A percentile compares a stretch with the other conserved stretches of the same genome.
Conservation (phyloP, 2,113 vertebrate genomes). For the Axis porcinus region DNA sequence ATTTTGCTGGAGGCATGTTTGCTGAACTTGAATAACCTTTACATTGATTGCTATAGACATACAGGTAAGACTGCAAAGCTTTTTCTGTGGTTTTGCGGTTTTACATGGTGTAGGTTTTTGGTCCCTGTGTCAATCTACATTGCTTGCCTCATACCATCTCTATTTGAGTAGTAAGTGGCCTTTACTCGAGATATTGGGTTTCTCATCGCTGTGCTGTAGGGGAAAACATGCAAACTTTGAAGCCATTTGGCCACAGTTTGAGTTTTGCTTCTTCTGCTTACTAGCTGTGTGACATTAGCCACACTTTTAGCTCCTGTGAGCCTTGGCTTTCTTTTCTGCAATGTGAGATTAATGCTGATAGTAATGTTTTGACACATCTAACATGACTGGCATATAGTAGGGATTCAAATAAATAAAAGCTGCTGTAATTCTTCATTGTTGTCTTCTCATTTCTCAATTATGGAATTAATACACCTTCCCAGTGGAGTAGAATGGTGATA, state of each 20-base stretch:
- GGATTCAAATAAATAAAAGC: not conserved
- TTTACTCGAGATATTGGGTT: not conserved
- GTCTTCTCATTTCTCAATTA: not conserved
- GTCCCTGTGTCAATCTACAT: conserved; percentile 43
- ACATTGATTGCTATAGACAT: conserved; percentile 57
- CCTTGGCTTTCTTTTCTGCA: not conserved
- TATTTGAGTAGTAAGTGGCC: conserved; percentile 9
- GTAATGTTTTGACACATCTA: not conserved
- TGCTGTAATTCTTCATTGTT: not conserved
- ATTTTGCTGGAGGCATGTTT: conserved; percentile 59
- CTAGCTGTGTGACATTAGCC: not conserved
- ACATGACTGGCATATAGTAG: not conserved
- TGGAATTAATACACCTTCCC: not conserved
- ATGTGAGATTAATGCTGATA: not conserved
- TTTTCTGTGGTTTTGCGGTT: conserved; percentile 26
- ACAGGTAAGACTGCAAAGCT: conserved; percentile 27
- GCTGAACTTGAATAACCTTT: conserved; percentile 63
- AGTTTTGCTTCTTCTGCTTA: not conserved
- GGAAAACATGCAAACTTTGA: not conserved
- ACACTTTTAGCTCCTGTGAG: not conserved
- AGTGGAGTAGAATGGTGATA: not conserved
- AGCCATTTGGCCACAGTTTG: not conserved
- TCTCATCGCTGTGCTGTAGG: rapidly evolving
- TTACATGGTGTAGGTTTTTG: not conserved
- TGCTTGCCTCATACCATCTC: conserved; percentile 38